Conservation (phyloP, 2,797 vertebrate species). For the Melanotaenia pygmaea region DNA sequence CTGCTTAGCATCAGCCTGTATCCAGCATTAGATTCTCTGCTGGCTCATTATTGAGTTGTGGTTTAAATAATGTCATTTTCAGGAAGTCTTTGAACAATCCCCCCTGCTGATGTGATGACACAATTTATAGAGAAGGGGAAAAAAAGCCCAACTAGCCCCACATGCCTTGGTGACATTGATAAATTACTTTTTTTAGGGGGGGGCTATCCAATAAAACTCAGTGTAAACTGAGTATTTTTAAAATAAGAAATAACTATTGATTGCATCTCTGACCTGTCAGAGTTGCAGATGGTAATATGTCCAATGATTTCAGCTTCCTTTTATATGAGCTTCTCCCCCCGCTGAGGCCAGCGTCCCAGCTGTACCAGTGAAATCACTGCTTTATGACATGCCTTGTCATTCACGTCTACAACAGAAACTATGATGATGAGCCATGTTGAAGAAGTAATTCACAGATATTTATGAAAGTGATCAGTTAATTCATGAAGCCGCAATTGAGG, state of each 20-base stretch:
- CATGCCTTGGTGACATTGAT: slow-evolving; percentile 70
- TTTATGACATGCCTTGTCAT: slow-evolving; percentile 67
- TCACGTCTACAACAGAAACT: slow-evolving; percentile 41
- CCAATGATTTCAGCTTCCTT: slow-evolving; percentile 48
- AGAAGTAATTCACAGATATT: slow-evolving; percentile 42
- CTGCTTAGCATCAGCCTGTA: slow-evolving; percentile 40
- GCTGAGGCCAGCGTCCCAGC: slow-evolving; percentile 29
- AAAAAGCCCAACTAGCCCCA: slow-evolving; percentile 39
- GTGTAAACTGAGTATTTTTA: slow-evolving; percentile 63
- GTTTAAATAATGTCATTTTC: slow-evolving; percentile 32
- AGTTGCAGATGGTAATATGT: slow-evolving; percentile 65
- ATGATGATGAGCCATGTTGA: slow-evolving; percentile 29
- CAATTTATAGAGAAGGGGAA: slow-evolving; percentile 41
- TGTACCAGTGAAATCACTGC: slow-evolving; percentile 59
- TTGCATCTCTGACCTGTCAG: slow-evolving; percentile 72
- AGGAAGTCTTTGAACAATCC: slow-evolving; percentile 39
- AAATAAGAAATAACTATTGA: slow-evolving; percentile 77
- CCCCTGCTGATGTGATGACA: slow-evolving; percentile 40
- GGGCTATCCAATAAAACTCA: slow-evolving; percentile 61
- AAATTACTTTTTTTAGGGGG: slow-evolving; percentile 51
- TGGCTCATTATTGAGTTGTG: slow-evolving; percentile 47
- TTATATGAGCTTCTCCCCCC: slow-evolving; percentile 47
- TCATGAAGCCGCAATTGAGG: not conserved
- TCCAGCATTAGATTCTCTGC: slow-evolving; percentile 51
- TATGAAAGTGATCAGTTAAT: slow-evolving; percentile 38